Conservation (phyloP, 2,888 invertebrate genomes). For the Barypeithes pellucidus region DNA sequence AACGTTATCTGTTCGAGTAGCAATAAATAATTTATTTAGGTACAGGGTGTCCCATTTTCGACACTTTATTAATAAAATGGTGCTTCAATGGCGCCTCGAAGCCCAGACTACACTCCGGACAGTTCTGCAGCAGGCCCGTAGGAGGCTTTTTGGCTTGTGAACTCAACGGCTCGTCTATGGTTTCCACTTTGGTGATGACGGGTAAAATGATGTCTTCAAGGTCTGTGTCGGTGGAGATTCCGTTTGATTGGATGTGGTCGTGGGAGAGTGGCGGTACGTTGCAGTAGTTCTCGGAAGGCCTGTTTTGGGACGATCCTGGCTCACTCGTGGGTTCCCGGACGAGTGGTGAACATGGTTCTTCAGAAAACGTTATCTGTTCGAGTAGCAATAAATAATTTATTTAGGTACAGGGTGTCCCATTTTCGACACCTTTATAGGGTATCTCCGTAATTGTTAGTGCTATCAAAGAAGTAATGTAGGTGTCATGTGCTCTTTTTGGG, state of each 20-base stretch:
- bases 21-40: too few species aligned
- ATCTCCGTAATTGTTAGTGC: too few species aligned
- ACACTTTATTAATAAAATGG: too few species aligned
- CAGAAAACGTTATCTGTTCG: conserved; percentile 7
- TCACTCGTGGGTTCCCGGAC: background rate
- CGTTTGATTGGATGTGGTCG: background rate
- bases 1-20: too few species aligned
- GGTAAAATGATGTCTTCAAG: conserved; percentile 57
- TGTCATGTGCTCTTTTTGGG: too few species aligned
- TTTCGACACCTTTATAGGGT: too few species aligned
- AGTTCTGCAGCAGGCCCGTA: conserved; percentile 44
- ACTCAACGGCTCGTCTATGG: conserved; percentile 55
- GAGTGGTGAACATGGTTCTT: background rate
- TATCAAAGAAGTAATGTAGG: too few species aligned
- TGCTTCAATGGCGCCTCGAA: conserved; percentile 56
- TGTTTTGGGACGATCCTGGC: background rate
- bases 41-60: too few species aligned
- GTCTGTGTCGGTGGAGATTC: background rate
- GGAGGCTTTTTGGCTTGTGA: conserved; percentile 23
- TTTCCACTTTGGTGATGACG: conserved; percentile 65
- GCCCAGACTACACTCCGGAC: conserved; percentile 62
- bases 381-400: background rate
- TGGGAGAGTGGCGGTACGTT: background rate
- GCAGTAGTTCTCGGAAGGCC: background rate
- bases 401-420: too few species aligned